Evolutionary conservation across 2,888 invertebrate species (phyloP).

Genomic region (Gisinianus flammeolus): DNA sequence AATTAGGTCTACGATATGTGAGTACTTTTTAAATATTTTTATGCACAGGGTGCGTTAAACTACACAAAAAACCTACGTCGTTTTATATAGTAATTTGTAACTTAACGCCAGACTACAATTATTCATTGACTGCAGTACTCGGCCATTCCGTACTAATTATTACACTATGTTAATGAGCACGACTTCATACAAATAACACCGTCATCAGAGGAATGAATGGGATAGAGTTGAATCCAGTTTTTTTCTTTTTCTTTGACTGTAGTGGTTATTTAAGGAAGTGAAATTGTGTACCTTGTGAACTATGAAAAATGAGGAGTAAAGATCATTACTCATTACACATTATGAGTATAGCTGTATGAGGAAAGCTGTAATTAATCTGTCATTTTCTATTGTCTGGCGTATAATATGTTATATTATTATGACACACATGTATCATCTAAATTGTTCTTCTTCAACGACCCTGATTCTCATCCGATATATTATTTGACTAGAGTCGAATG

Average conservation of each 20-base stretch:
- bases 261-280: conserved; percentile 8
- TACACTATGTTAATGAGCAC: neutral
- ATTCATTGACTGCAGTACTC: no score
- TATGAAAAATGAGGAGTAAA: neutral
- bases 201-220: no score
- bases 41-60: neutral
- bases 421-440: neutral
- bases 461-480: neutral
- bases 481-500: no score
- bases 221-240: neutral
- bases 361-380: no score
- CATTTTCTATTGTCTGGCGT: no score
- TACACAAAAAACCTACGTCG: neutral
- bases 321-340: neutral
- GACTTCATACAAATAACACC: no score
- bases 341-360: neutral
- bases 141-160: neutral
- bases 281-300: neutral
- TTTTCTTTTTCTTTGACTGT: neutral
- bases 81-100: neutral
- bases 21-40: neutral
- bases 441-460: neutral
- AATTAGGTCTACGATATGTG: neutral
- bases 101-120: neutral
- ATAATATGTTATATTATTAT: no score